Percentiles rank a stretch among this genome's conserved stretches.
phyloP scores from a whole-genome alignment of 1,140 invertebrate genomes.

The Papilio xuthus region DNA sequence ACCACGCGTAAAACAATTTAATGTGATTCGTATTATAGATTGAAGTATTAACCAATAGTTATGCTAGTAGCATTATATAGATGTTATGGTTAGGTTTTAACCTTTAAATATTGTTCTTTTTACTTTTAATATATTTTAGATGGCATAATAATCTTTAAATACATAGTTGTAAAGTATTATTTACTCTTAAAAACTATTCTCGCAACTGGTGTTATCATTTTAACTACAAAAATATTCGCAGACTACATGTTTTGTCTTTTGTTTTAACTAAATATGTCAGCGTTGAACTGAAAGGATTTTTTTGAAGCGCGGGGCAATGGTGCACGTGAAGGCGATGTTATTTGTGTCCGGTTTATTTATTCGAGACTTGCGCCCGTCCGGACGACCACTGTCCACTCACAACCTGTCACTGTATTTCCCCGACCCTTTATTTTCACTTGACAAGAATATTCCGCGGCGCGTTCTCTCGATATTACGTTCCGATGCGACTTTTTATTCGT shows the following conservation, averaged over 20 bases:
- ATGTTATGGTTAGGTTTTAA: no score
- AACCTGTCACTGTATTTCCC: constrained; percentile 75
- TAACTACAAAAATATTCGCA: neutral
- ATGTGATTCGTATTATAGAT: neutral
- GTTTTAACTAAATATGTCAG: constrained; percentile 44
- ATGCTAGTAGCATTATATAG: no score
- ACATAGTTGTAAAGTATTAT: neutral
- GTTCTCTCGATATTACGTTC: constrained; percentile 78
- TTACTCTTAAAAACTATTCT: neutral
- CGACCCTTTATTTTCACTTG: constrained; percentile 80
- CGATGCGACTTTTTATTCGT: constrained; percentile 79
- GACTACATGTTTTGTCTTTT: constrained; percentile 26
- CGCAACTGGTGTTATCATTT: neutral
- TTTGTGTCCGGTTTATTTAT: constrained; percentile 77
- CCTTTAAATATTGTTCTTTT: no score
- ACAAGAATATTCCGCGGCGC: constrained; percentile 75
- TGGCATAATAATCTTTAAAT: neutral
- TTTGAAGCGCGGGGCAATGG: constrained; percentile 56
- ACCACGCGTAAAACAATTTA: neutral
- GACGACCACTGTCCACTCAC: constrained; percentile 77
- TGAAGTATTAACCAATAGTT: neutral
- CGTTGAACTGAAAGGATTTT: constrained; percentile 49
- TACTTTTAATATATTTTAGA: no score
- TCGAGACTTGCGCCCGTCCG: constrained; percentile 71
- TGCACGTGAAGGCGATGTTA: constrained; percentile 67